phyloP scores from a whole-genome alignment of 2,888 invertebrate species.

The Serrognathus titanus region DNA sequence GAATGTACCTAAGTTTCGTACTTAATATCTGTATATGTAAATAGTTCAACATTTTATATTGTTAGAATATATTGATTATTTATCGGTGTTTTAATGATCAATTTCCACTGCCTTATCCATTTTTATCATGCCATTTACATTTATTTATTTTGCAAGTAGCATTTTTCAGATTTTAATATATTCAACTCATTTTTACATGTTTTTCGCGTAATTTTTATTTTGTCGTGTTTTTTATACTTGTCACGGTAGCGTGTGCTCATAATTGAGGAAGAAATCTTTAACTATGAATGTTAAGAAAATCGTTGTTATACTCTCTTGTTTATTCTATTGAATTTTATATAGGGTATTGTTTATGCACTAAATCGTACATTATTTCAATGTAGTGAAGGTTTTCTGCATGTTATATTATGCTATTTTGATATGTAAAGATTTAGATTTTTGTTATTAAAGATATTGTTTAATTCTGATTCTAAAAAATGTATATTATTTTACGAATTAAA shows the following conservation, averaged over 20 bases:
- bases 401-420: slow-evolving; percentile 43
- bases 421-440: slow-evolving; percentile 44
- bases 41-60: slow-evolving; percentile 40
- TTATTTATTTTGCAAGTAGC: slow-evolving; percentile 25
- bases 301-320: slow-evolving; percentile 48
- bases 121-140: slow-evolving; percentile 36
- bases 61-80: slow-evolving; percentile 37
- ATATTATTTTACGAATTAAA: slow-evolving; percentile 36
- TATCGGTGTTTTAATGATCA: slow-evolving; percentile 36
- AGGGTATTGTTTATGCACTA: slow-evolving; percentile 43
- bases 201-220: slow-evolving; percentile 3
- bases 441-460: slow-evolving; percentile 43
- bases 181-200: slow-evolving; percentile 1
- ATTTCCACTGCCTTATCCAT: slow-evolving; percentile 44
- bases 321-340: slow-evolving; percentile 48
- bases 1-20: slow-evolving; percentile 46
- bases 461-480: slow-evolving; percentile 42
- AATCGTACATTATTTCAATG: slow-evolving; percentile 23
- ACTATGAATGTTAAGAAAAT: slow-evolving; percentile 42
- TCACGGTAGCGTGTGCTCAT: slow-evolving; percentile 32
- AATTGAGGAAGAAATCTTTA: slow-evolving; percentile 12
- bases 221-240: slow-evolving; percentile 7
- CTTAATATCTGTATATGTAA: slow-evolving; percentile 38
- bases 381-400: slow-evolving; percentile 35
- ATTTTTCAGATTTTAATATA: slow-evolving; percentile 18